phyloP scores from a whole-genome alignment of 1,140 invertebrate species.

The Brachionus rotundiformis region DNA sequence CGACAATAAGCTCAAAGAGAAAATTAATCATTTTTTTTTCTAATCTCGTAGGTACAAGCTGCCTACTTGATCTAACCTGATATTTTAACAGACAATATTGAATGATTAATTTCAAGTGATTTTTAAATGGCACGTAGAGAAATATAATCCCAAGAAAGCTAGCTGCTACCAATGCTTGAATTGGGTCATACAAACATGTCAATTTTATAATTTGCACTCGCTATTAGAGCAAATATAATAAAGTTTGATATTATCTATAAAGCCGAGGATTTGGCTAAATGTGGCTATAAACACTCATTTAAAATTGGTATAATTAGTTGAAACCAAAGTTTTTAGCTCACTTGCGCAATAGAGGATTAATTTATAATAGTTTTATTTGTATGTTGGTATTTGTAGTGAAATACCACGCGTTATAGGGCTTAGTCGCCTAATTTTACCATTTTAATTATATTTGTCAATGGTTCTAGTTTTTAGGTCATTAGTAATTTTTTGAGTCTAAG shows the following conservation, averaged over 20 bases:
- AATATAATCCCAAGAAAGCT: not conserved
- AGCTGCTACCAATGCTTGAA: not conserved
- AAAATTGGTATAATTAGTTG: not conserved
- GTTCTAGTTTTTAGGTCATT: not conserved
- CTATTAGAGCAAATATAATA: not conserved
- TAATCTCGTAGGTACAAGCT: not conserved
- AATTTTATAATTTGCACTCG: not conserved
- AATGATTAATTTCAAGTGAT: not conserved
- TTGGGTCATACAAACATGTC: not conserved
- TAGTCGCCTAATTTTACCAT: not conserved
- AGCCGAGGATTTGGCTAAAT: not conserved
- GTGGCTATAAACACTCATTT: constrained; percentile 1
- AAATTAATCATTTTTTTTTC: not conserved
- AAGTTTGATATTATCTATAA: not conserved
- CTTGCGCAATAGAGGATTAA: constrained; percentile 17
- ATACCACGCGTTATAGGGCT: not conserved
- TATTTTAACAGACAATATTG: not conserved
- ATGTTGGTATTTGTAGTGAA: constrained; percentile 19
- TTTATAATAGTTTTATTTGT: constrained; percentile 10
- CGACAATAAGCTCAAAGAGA: not conserved
- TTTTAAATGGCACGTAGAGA: not conserved
- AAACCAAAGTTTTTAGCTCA: not conserved
- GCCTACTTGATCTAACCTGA: not conserved
- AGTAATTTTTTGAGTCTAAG: not conserved
- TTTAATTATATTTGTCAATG: constrained; percentile 13